Evolutionary conservation across 2,797 vertebrate species (phyloP), one percentile per base, ranked within the genome.

Genomic region (Buceros bicornis): DNA sequence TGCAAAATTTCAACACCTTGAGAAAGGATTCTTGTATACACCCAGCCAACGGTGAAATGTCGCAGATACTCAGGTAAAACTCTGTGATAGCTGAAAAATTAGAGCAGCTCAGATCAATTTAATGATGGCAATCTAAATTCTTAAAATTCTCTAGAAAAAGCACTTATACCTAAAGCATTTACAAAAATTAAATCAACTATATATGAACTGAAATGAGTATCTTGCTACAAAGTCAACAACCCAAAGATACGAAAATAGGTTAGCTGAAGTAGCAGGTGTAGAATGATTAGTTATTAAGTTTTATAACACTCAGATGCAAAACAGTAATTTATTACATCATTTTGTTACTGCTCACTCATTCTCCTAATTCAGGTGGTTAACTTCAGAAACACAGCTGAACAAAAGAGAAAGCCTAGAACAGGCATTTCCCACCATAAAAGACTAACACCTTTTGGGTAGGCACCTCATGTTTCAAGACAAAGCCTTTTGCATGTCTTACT

Each of bases 1-100:
- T 99, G 99, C 87, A 99, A 80, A 85, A 99, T 98, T 97, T 99
- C 99, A 81, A 99, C 99, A 20, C 98, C 98, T 54, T 98, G 98
- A 57, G 99, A 99, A 86, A 98, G 96, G 87, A 99, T 98, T 40
- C 98, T 98, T 4, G 99, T 99, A 82, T 99, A 99, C 43, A 99
- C 97, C 99, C 99, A 99, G 35, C 99, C 99, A 35, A 98, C 97
- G 0, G 99, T 99, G 97, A 99, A 99, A 95, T 98, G 98, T 8
- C 99, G 98, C 94, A 99, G 98, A 71, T 98, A 99, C 72, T 98
- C 98, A 0, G 99, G 99, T 47, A 99, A 97, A 60, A 92, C 82
- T 80, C 98, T 98, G 53, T 99, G 98, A 95, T 96, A 97, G 72
- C 99, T 99, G 66, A 33, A 94, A 91, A 28, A 14, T 11, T 82